These are phyloP conservation scores for Danio choprae DNA, from an alignment of 2,797 vertebrate genomes.

Conservation along the genomic window DNA sequence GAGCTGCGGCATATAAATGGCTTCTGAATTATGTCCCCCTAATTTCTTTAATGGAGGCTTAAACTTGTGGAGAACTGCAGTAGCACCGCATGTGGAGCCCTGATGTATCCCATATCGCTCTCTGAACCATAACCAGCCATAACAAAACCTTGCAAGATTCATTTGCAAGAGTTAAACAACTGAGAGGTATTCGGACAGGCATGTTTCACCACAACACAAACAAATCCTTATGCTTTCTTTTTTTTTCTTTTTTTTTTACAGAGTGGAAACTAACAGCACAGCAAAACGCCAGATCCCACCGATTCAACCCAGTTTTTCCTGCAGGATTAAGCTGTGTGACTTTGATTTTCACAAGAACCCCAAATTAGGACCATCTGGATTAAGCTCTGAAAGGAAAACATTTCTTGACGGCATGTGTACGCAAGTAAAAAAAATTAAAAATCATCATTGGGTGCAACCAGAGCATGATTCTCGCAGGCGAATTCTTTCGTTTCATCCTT, in stretches of 20 bases:
- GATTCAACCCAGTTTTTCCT: constrained; percentile 32
- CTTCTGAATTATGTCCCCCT: constrained; percentile 8
- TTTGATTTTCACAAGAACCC: constrained; percentile 56
- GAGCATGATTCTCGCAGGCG: not conserved
- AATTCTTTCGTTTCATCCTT: not conserved
- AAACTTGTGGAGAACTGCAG: constrained; percentile 15
- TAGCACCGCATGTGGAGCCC: not conserved
- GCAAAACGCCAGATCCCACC: constrained; percentile 25
- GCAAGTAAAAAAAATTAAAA: not conserved
- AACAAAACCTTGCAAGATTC: constrained; percentile 13
- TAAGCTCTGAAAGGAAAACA: constrained; percentile 30
- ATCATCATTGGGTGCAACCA: not conserved
- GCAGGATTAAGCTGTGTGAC: constrained; percentile 50
- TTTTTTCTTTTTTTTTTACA: constrained; percentile 1
- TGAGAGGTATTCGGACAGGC: constrained; percentile 19
- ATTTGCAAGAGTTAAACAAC: constrained; percentile 35
- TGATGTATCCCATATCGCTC: not conserved
- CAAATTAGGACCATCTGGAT: constrained; percentile 60
- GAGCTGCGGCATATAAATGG: not conserved
- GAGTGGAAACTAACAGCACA: constrained; percentile 29
- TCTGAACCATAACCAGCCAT: constrained; percentile 20
- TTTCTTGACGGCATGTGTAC: constrained; percentile 8
- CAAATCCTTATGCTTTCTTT: not conserved
- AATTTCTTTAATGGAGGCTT: constrained; percentile 29
- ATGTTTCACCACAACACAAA: constrained; percentile 15